A percentile compares a stretch with the other conserved stretches of the same genome.
phyloP scores from a whole-genome alignment of 2,888 invertebrate species.

The Disparrhopalites patrizii region DNA sequence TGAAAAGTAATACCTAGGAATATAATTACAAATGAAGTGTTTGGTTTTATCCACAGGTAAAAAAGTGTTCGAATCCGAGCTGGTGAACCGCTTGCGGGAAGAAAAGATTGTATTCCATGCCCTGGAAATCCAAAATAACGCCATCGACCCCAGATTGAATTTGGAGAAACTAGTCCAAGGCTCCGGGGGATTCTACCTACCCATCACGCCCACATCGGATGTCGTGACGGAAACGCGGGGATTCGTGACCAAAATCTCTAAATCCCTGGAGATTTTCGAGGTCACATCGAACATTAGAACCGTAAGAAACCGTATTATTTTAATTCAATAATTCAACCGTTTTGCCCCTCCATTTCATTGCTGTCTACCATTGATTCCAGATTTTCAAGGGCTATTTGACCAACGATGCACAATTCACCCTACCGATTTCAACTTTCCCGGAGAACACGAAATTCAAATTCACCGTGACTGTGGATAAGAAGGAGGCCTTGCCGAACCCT shows the following conservation, averaged over 20 bases:
- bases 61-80: background rate
- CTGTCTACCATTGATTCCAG: too few species aligned
- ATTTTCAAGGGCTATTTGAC: background rate
- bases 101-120: slow-evolving; percentile 16
- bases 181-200: background rate
- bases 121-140: slow-evolving; percentile 9
- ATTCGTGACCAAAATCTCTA: background rate
- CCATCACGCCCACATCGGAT: background rate
- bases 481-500: too few species aligned
- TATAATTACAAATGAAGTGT: too few species aligned
- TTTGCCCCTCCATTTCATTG: too few species aligned
- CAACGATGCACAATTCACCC: background rate
- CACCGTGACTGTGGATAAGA: too few species aligned
- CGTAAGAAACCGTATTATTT: background rate
- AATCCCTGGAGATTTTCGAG: background rate
- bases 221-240: background rate
- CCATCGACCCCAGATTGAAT: background rate
- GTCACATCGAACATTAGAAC: background rate
- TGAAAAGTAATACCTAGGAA: too few species aligned
- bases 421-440: too few species aligned
- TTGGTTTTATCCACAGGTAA: background rate
- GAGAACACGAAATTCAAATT: too few species aligned
- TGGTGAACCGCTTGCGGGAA: background rate
- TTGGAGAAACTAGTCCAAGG: background rate
- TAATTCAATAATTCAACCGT: background rate